phyloP scores from a whole-genome alignment of 37 sponge, comb jelly and placozoan genomes.

The Bolinopsis microptera region DNA sequence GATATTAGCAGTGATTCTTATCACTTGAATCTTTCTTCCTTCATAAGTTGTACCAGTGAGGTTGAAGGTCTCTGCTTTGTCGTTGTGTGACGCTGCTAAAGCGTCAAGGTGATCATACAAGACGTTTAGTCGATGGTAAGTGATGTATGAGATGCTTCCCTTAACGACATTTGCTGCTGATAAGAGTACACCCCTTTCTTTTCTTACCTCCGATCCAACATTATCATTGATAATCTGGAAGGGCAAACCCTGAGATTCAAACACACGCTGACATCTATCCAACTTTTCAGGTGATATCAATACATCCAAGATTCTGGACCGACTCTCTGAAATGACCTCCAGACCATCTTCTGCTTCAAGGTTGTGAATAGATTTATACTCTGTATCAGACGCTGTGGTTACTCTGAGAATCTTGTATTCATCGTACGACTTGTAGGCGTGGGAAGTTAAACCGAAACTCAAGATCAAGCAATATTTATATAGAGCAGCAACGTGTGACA shows the following conservation, averaged over 20 bases:
- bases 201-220: not conserved
- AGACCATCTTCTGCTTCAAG: not conserved
- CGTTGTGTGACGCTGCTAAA: not conserved
- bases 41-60: not conserved
- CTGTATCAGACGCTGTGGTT: not conserved
- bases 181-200: not conserved
- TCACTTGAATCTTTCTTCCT: not conserved
- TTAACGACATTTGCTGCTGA: not conserved
- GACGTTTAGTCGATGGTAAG: not conserved
- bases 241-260: not conserved
- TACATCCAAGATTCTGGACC: not conserved
- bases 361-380: not conserved
- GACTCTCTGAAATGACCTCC: not conserved
- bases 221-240: not conserved
- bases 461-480: no score
- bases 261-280: not conserved
- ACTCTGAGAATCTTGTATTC: slow-evolving; percentile 24
- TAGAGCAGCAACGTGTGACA: no score
- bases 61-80: not conserved
- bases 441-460: no score
- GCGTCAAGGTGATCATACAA: slow-evolving; percentile 29
- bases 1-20: not conserved
- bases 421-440: not conserved
- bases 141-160: not conserved
- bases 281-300: not conserved